phyloP scores from a whole-genome alignment of 2,888 invertebrate genomes.

The Ophioninae sp. region DNA sequence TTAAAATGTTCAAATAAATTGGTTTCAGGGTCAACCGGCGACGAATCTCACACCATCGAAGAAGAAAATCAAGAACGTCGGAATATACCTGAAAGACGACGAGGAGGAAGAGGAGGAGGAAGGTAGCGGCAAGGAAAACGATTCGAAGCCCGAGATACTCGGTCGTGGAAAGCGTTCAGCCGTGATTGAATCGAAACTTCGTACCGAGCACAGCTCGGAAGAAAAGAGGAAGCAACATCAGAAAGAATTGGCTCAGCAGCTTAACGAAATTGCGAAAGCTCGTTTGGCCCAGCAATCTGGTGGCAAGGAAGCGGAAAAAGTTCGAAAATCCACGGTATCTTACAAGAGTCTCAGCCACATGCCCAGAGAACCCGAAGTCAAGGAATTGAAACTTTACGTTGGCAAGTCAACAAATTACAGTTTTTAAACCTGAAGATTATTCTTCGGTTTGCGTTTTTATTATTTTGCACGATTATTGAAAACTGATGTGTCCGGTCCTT shows the following conservation, averaged over 20 bases:
- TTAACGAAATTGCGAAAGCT: conserved; percentile 96
- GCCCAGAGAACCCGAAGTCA: conserved; percentile 96
- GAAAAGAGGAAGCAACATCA: conserved; percentile 99
- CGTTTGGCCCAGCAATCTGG: conserved; percentile 94
- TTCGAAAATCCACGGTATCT: conserved; percentile 96
- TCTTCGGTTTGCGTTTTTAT: not conserved
- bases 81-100: conserved; percentile 95
- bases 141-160: conserved; percentile 86
- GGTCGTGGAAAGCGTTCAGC: conserved; percentile 93
- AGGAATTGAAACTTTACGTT: conserved; percentile 96
- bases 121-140: conserved; percentile 83
- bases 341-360: conserved; percentile 96
- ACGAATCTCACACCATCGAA: conserved; percentile 94
- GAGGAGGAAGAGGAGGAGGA: conserved; percentile 90
- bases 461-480: not conserved
- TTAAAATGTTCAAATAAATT: conserved; percentile 25
- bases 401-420: conserved; percentile 83
- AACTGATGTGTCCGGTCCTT: not conserved
- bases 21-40: conserved; percentile 86
- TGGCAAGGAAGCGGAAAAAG: conserved; percentile 93
- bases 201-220: conserved; percentile 97
- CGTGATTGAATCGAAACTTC: conserved; percentile 94
- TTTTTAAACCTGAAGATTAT: not conserved
- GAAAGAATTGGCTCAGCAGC: conserved; percentile 92
- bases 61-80: conserved; percentile 97